Conservation (phyloP, 2,888 invertebrate species). For the Odontothrips loti region DNA sequence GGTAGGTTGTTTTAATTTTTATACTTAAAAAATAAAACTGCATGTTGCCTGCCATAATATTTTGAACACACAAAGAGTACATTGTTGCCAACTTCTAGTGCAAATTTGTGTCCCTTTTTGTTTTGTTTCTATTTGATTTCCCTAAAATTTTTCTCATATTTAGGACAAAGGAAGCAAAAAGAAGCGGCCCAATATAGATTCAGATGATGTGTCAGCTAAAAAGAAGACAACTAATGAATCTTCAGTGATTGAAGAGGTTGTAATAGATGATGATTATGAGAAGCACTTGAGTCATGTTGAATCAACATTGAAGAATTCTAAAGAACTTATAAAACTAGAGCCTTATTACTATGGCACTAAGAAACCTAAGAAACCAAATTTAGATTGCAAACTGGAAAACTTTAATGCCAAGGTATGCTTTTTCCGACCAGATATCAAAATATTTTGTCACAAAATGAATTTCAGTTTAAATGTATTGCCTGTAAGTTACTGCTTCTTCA, state of each 20-base stretch:
- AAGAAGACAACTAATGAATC: neutral
- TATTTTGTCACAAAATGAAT: neutral
- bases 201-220: neutral
- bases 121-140: neutral
- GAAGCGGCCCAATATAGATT: neutral
- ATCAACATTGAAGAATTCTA: conserved; percentile 43
- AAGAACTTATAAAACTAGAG: conserved; percentile 55
- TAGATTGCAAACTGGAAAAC: conserved; percentile 27
- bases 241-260: neutral
- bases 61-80: neutral
- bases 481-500: neutral
- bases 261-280: conserved; percentile 3
- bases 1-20: too few species aligned
- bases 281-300: conserved; percentile 29
- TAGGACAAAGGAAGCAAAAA: neutral
- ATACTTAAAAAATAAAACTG: too few species aligned
- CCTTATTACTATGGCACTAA: conserved; percentile 61
- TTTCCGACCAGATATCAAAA: conserved; percentile 33
- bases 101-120: too few species aligned
- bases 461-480: neutral
- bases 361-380: conserved; percentile 43
- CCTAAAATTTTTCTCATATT: neutral
- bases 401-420: conserved; percentile 33
- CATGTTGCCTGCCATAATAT: too few species aligned
- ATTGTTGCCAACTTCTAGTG: too few species aligned